phyloP scores from a whole-genome alignment of 2,888 invertebrate species.

The Mactromeris polynyma region DNA sequence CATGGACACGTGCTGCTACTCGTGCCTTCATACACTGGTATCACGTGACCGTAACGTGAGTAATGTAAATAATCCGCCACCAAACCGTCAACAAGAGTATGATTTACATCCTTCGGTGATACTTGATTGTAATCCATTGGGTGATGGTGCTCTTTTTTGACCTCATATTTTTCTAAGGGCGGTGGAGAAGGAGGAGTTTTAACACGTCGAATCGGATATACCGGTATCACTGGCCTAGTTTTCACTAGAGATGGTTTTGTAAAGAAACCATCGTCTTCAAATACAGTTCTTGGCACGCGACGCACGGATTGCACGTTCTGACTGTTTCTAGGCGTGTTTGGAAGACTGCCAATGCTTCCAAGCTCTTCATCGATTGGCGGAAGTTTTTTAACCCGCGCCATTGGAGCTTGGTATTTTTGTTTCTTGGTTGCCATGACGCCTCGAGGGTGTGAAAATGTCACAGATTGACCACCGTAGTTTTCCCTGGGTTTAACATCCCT shows the following conservation, averaged over 20 bases:
- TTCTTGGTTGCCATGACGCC: conserved; percentile 61
- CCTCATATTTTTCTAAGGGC: conserved; percentile 28
- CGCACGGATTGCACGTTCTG: conserved; percentile 45
- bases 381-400: conserved; percentile 67
- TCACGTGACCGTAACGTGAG: conserved; percentile 74
- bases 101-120: conserved; percentile 65
- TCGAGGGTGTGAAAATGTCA: conserved; percentile 31
- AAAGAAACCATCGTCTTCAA: conserved; percentile 28
- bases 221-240: conserved; percentile 58
- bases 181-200: conserved; percentile 30
- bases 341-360: conserved; percentile 35
- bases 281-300: conserved; percentile 46
- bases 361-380: conserved; percentile 76
- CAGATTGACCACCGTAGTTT: conserved; percentile 41
- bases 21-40: conserved; percentile 75
- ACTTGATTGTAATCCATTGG: conserved; percentile 25
- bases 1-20: conserved; percentile 74
- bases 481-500: conserved; percentile 29
- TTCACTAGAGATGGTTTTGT: conserved; percentile 32
- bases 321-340: conserved; percentile 11
- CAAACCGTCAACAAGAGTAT: conserved; percentile 76
- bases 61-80: conserved; percentile 79
- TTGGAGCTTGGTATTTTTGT: conserved; percentile 65
- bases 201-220: conserved; percentile 52
- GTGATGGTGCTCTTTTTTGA: conserved; percentile 10